These are phyloP conservation scores for Vanacampus margaritifer DNA, from an alignment of 2,113 vertebrate species.

Conservation along the genomic window DNA sequence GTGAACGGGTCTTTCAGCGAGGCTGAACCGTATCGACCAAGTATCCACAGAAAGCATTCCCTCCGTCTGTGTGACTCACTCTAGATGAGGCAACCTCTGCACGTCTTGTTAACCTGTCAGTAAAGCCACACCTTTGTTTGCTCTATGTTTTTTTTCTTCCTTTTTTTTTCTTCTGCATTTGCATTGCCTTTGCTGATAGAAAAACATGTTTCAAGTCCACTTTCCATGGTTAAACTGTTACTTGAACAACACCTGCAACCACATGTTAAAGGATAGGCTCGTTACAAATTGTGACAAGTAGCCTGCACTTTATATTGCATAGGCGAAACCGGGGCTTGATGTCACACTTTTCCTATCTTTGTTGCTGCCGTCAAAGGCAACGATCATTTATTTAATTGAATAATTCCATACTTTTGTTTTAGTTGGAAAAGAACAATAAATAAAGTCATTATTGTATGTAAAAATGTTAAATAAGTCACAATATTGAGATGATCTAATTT, in stretches of 20 bases:
- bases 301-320: too few species aligned
- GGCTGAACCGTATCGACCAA: neutral
- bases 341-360: too few species aligned
- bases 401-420: too few species aligned
- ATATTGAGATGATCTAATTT: too few species aligned
- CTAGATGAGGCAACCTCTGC: fast-evolving
- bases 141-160: neutral
- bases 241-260: neutral
- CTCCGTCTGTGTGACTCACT: neutral
- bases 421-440: too few species aligned
- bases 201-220: neutral
- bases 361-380: too few species aligned
- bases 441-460: too few species aligned
- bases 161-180: neutral
- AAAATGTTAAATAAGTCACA: too few species aligned
- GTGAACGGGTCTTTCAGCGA: neutral
- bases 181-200: neutral
- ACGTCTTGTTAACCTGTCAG: constrained; percentile 1
- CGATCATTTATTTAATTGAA: too few species aligned
- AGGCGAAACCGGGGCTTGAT: too few species aligned
- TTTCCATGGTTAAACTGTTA: neutral
- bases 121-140: constrained; percentile 38
- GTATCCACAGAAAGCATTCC: too few species aligned
- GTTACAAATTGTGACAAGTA: neutral
- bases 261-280: neutral